Evolutionary conservation across 2,797 vertebrate species (phyloP).

Genomic region (Phrynocephalus vlangalii): DNA sequence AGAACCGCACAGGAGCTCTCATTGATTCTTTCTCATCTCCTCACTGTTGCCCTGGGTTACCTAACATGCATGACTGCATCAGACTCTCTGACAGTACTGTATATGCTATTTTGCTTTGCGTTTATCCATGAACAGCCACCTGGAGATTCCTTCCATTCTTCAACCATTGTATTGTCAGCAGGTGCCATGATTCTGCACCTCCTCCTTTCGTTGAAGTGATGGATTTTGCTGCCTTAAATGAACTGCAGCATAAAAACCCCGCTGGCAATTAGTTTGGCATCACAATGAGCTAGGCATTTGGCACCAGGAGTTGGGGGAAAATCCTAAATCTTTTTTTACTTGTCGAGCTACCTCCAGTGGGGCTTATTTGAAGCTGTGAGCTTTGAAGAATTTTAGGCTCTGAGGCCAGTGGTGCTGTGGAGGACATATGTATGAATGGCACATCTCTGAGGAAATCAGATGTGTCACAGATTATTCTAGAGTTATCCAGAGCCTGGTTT

Average conservation of each 20-base stretch:
- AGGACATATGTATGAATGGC: neutral
- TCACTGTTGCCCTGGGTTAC: neutral
- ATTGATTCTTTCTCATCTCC: neutral
- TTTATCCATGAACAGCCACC: constrained; percentile 5
- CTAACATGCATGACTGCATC: neutral
- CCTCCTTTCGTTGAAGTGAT: neutral
- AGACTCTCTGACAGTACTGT: neutral
- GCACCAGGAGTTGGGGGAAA: neutral
- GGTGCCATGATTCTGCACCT: neutral
- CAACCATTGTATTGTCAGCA: neutral
- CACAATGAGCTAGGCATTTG: neutral
- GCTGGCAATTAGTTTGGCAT: neutral
- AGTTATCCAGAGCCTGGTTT: no score
- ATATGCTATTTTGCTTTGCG: neutral
- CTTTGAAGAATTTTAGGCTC: neutral
- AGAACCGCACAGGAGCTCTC: neutral
- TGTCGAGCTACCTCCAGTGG: neutral
- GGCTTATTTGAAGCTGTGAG: neutral
- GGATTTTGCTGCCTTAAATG: neutral
- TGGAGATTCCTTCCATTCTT: constrained; percentile 6
- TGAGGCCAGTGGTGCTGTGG: neutral
- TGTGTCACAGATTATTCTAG: no score
- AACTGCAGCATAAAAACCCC: neutral
- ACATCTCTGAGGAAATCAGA: neutral
- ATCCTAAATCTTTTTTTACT: neutral